Evolutionary conservation across 2,113 vertebrate species (phyloP).

Genomic region (Neogale vison): DNA sequence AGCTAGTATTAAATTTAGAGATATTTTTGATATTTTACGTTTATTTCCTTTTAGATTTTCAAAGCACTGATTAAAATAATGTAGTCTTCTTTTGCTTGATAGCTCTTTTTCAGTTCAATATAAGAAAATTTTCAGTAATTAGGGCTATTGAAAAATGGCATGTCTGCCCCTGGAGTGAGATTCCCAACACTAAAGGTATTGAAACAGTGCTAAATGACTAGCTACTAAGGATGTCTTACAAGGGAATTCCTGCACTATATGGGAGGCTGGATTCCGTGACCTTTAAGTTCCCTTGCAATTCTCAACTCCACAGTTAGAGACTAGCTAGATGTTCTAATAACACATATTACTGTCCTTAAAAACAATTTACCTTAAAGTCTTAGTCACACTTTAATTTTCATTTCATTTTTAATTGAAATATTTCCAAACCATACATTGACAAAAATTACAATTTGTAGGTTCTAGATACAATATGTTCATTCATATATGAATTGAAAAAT

Average conservation of each 20-base stretch:
- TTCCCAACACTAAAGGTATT: constrained; percentile 35
- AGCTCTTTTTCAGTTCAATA: constrained; percentile 16
- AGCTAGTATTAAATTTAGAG: constrained; percentile 26
- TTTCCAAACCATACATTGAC: neutral
- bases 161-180: neutral
- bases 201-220: constrained; percentile 15
- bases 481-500: constrained; percentile 42
- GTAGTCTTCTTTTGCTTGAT: constrained; percentile 31
- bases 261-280: constrained; percentile 50
- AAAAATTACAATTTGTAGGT: constrained; percentile 22
- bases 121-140: constrained; percentile 60
- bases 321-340: constrained; percentile 37
- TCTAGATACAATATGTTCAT: constrained; percentile 27
- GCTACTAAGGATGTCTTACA: constrained; percentile 40
- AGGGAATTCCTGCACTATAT: constrained; percentile 45
- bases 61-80: constrained; percentile 41
- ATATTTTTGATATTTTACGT: constrained; percentile 23
- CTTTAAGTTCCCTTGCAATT: constrained; percentile 47
- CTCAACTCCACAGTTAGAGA: constrained; percentile 35
- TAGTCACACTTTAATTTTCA: constrained; percentile 23
- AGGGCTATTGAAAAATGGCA: constrained; percentile 39
- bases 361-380: neutral
- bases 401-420: constrained; percentile 36
- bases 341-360: constrained; percentile 36
- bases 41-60: constrained; percentile 42